phyloP scores from a whole-genome alignment of 2,797 vertebrate genomes.

The Spatula versicolor region DNA sequence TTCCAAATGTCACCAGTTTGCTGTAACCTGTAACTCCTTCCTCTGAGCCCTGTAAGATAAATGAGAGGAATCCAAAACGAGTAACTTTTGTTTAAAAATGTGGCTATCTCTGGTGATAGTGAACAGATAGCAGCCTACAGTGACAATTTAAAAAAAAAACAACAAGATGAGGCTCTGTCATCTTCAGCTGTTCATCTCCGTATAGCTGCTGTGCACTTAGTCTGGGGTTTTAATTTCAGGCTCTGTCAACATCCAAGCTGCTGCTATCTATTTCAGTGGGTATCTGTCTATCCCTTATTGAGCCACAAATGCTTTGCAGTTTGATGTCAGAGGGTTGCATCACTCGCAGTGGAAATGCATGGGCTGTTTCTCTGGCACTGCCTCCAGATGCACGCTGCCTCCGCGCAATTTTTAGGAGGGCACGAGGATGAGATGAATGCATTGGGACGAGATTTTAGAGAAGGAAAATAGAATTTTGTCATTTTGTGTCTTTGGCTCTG shows the following conservation, averaged over 20 bases:
- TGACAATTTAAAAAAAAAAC: neutral
- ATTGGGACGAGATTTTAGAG: neutral
- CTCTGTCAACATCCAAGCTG: neutral
- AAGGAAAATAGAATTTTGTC: neutral
- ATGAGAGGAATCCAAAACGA: conserved; percentile 24
- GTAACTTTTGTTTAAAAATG: neutral
- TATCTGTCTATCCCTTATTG: neutral
- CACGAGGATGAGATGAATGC: neutral
- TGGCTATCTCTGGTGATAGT: neutral
- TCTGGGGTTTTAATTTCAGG: neutral
- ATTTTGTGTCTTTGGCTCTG: neutral
- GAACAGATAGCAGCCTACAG: neutral
- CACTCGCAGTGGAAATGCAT: neutral
- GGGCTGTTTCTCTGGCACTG: neutral
- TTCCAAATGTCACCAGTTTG: neutral
- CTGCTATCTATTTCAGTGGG: neutral
- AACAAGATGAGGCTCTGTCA: neutral
- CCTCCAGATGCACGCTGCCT: neutral
- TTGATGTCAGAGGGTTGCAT: neutral
- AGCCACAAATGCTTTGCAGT: neutral
- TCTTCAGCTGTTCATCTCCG: neutral
- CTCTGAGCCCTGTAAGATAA: neutral
- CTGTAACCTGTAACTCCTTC: conserved; percentile 3
- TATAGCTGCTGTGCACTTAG: neutral
- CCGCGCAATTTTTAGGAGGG: neutral